A percentile compares a stretch with the other conserved stretches of the same genome.
phyloP scores from a whole-genome alignment of 2,888 invertebrate genomes.

The Acanthoscelides obtectus region DNA sequence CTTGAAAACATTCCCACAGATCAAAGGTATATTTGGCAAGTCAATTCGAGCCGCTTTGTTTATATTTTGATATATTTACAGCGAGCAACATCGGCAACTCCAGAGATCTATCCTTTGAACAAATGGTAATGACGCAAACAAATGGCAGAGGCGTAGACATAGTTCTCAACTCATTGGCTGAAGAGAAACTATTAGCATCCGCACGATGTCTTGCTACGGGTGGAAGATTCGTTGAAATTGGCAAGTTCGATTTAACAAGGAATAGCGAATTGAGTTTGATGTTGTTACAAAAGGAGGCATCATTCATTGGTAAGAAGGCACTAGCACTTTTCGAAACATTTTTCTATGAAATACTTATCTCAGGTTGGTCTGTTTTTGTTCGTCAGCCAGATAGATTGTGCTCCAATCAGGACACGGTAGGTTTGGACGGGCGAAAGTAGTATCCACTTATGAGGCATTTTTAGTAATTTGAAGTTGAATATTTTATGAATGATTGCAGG shows the following conservation, averaged over 20 bases:
- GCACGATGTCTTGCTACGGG: conserved; percentile 56
- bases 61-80: too few relatives aligned
- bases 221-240: conserved; percentile 79
- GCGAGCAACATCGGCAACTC: conserved; percentile 53
- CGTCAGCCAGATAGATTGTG: conserved; percentile 48
- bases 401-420: conserved; percentile 64
- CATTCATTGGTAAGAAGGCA: conserved; percentile 76
- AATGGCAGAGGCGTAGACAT: conserved; percentile 86
- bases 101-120: conserved; percentile 80
- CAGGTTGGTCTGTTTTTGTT: too few relatives aligned
- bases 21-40: conserved; percentile 18
- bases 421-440: conserved; percentile 73
- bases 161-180: conserved; percentile 88
- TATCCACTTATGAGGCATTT: conserved; percentile 54
- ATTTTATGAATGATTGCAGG: too few relatives aligned
- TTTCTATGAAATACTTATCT: too few relatives aligned
- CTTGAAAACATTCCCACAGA: conserved; percentile 48
- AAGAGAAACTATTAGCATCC: conserved; percentile 80
- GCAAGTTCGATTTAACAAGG: conserved; percentile 73
- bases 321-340: too few relatives aligned
- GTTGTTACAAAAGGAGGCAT: conserved; percentile 64
- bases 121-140: conserved; percentile 74
- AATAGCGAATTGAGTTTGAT: conserved; percentile 63
- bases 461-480: too few relatives aligned
- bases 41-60: too few relatives aligned